Evolutionary conservation across 2,797 vertebrate genomes (phyloP).

Genomic region (Decapterus maruadsi): DNA sequence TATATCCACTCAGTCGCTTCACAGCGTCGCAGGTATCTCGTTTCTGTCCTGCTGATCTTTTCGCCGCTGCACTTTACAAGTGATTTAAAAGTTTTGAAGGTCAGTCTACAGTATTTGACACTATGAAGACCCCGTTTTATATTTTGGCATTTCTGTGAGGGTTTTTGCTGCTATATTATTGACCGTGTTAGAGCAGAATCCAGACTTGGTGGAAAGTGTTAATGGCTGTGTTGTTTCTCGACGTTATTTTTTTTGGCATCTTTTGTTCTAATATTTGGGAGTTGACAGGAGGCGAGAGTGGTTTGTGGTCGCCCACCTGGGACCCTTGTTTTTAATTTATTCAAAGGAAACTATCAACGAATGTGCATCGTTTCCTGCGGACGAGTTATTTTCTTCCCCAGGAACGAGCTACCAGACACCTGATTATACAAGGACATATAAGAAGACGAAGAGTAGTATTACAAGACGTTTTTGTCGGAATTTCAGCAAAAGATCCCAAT

Average conservation of each 20-base stretch:
- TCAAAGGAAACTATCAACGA: background rate
- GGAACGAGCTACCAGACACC: background rate
- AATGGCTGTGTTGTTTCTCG: background rate
- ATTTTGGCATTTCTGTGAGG: background rate
- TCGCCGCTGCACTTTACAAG: background rate
- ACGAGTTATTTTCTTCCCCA: no score
- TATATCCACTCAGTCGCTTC: conserved; percentile 30
- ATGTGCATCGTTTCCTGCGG: background rate
- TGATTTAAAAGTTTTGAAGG: conserved; percentile 32
- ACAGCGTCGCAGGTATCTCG: conserved; percentile 23
- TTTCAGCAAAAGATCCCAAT: conserved; percentile 31
- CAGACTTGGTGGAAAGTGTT: background rate
- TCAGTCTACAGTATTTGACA: conserved; percentile 13
- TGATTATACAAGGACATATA: background rate
- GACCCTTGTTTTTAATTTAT: background rate
- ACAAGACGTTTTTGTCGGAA: conserved; percentile 29
- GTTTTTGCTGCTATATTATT: background rate
- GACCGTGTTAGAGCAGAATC: background rate
- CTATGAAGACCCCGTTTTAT: background rate
- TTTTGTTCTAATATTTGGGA: conserved; percentile 13
- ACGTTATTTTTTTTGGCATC: background rate
- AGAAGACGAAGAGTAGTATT: background rate
- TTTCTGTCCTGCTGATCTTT: conserved; percentile 36
- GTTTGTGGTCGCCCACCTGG: background rate
- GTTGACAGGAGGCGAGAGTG: background rate